These are phyloP conservation scores for Oreamnos americanus DNA, from an alignment of 2,113 vertebrate species.

Conservation along the genomic window DNA sequence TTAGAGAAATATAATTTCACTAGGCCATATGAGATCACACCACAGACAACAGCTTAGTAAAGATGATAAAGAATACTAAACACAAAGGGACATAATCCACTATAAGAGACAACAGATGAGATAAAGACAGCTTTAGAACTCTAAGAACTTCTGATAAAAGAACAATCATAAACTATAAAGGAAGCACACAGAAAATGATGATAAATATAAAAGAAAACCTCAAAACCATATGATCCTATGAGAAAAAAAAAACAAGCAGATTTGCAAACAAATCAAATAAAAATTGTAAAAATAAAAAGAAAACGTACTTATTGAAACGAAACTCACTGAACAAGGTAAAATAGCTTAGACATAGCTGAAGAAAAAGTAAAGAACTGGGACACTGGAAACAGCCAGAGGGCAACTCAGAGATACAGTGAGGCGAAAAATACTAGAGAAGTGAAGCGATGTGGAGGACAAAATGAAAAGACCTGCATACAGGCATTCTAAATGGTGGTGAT, in stretches of 20 bases:
- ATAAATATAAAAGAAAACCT: conserved; percentile 6
- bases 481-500: not conserved
- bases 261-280: not conserved
- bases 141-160: not conserved
- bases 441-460: not conserved
- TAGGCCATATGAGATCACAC: not conserved
- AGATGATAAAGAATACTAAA: not conserved
- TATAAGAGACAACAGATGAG: not conserved
- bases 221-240: not conserved
- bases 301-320: not conserved
- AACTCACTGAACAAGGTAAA: not conserved
- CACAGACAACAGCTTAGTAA: not conserved
- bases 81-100: not conserved
- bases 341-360: not conserved
- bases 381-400: not conserved
- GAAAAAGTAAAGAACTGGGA: not conserved
- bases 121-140: not conserved
- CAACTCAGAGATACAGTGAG: not conserved
- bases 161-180: not conserved
- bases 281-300: conserved; percentile 26
- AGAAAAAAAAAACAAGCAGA: not conserved
- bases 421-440: not conserved
- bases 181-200: not conserved
- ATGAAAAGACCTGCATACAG: not conserved
- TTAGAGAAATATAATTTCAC: not conserved